A percentile compares a stretch with the other conserved stretches of the same genome.
Conservation (phyloP, 2,888 invertebrate species). For the Standfussiana lucernea region DNA sequence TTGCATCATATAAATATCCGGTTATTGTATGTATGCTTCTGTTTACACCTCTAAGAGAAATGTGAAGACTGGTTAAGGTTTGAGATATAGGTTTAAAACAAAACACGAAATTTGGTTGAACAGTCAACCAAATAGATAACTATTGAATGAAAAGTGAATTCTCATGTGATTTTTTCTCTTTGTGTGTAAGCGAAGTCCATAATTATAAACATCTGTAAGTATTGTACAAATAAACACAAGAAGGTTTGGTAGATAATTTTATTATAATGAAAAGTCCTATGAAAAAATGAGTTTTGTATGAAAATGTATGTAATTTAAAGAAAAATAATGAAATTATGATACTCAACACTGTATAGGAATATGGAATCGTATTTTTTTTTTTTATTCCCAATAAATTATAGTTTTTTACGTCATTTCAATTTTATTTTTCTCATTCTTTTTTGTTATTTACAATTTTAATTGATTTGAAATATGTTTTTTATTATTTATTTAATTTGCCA, state of each 20-base stretch:
- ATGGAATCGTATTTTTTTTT: constrained; percentile 70
- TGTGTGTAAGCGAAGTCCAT: background rate
- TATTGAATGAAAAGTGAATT: background rate
- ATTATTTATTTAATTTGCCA: constrained; percentile 1
- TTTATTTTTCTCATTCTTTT: constrained; percentile 26
- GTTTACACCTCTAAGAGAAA: background rate
- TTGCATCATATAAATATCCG: background rate
- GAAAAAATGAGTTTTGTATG: constrained; percentile 54
- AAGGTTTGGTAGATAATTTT: constrained; percentile 48
- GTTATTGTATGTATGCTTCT: background rate
- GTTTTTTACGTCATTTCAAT: constrained; percentile 55
- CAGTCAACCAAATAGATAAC: background rate
- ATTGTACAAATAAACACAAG: constrained; percentile 12
- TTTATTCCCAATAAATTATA: constrained; percentile 68
- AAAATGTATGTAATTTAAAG: constrained; percentile 58
- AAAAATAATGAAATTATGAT: constrained; percentile 72
- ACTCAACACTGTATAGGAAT: constrained; percentile 72
- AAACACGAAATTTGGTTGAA: background rate
- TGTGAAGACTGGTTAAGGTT: background rate
- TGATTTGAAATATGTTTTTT: constrained; percentile 13
- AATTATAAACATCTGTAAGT: background rate
- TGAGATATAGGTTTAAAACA: background rate
- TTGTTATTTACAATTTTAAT: constrained; percentile 63
- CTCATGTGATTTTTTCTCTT: background rate
- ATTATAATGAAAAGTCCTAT: constrained; percentile 38